Evolutionary conservation across 2,888 invertebrate genomes (phyloP).

Genomic region (Schizaphis graminum): DNA sequence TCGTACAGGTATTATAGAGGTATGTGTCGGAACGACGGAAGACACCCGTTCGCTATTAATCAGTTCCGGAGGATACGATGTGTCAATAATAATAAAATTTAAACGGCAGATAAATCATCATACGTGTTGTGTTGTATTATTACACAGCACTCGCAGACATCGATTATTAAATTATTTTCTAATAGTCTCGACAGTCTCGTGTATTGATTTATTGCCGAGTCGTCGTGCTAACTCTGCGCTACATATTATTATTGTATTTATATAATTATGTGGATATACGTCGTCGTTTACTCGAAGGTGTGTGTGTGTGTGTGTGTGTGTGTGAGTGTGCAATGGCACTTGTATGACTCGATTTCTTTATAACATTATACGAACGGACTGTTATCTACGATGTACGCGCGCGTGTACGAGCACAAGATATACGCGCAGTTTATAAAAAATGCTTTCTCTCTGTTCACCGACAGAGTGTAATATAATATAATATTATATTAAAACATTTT

Average conservation of each 20-base stretch:
- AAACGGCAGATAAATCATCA: slow-evolving; percentile 26
- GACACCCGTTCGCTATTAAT: neutral
- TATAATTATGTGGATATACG: neutral
- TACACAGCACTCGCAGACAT: neutral
- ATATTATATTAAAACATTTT: neutral
- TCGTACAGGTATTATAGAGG: too few relatives aligned
- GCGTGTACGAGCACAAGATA: too few relatives aligned
- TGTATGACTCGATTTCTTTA: neutral
- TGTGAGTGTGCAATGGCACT: neutral
- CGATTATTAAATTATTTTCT: neutral
- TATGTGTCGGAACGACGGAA: too few relatives aligned
- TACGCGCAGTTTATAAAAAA: too few relatives aligned
- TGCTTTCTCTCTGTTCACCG: neutral
- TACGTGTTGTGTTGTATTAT: neutral
- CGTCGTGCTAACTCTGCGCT: neutral
- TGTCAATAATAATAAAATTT: neutral
- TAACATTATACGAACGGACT: neutral
- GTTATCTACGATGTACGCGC: neutral
- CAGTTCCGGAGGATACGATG: neutral
- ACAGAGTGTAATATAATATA: neutral
- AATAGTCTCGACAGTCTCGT: neutral
- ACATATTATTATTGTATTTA: neutral
- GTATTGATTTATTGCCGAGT: slow-evolving; percentile 14
- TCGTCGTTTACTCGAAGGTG: neutral
- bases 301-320: neutral